Percentiles rank a stretch among this genome's conserved stretches.
phyloP scores from a whole-genome alignment of 2,797 vertebrate species.

The Dromococcyx pavoninus region DNA sequence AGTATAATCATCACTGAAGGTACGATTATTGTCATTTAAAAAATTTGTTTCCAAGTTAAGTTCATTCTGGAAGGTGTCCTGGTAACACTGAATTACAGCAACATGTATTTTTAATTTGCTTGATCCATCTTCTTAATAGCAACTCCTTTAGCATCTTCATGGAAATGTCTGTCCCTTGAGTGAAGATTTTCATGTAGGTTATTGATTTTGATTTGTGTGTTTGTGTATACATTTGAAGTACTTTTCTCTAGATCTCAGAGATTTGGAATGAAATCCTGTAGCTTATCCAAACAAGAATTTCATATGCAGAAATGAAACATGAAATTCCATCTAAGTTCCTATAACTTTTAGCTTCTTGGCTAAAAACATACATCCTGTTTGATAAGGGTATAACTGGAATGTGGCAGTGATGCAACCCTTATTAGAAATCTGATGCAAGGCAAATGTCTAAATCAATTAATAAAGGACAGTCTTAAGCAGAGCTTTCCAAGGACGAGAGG shows the following conservation, averaged over 20 bases:
- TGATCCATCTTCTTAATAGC: not conserved
- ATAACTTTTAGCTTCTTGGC: constrained; percentile 11
- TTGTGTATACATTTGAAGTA: constrained; percentile 7
- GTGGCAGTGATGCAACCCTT: not conserved
- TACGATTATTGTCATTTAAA: not conserved
- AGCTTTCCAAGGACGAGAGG: not conserved
- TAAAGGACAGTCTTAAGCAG: not conserved
- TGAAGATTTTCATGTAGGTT: not conserved
- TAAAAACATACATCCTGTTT: not conserved
- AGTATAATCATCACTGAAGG: not conserved
- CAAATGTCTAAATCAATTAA: constrained; percentile 6
- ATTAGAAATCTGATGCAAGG: constrained; percentile 22
- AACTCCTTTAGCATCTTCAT: not conserved
- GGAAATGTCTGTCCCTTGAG: not conserved
- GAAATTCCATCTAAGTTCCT: constrained; percentile 18
- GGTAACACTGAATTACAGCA: not conserved
- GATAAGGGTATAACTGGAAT: constrained; percentile 19
- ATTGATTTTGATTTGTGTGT: constrained; percentile 38
- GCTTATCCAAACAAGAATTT: constrained; percentile 31
- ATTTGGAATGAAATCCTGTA: not conserved
- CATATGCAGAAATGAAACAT: not conserved
- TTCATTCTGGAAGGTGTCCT: not conserved
- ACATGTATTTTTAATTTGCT: not conserved
- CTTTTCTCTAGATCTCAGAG: not conserved
- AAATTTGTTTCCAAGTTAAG: not conserved